Base-by-base conservation (phyloP, 37 sponge, comb jelly and placozoan genomes). In the Axinella damicornis region DNA sequence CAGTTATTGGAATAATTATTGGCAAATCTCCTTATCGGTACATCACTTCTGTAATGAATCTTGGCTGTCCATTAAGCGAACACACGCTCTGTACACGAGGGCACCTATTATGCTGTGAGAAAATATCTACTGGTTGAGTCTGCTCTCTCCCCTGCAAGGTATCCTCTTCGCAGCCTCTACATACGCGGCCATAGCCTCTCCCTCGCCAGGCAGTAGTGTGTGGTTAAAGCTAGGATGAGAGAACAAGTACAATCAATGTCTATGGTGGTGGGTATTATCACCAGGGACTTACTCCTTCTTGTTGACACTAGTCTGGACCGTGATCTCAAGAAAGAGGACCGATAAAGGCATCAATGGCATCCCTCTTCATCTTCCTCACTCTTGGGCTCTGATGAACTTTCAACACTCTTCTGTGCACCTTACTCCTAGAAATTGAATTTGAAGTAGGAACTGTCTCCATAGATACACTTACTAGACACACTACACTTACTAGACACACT, bases 141-240 rank as follows among this genome's bases (percentile, higher is more conserved):
- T 97, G 39, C 96, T 99, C 91, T 99, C 99, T 53, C 99, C 99
- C 71, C 99, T 69, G 21, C 99, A 85, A 22, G 99, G 99, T 32
- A 99, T 99, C 17, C 99, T 74, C 83, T 99, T 93, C 5, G 97
- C 99, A 14, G 86, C 95, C 53, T 88, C 86, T 28, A 99, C 99
- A 57, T 82, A 99, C 58, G 97, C 92, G 21, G 99, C 99, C 99
- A 99, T 99, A 16, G 99, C 99, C 54, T 94, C 99, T 57, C 99
- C 99, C 68, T 99, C 99, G 37, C 99, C 99, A 18, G 97, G 99
- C 53, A 99, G 75, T 66, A 99, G 93, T 1, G 95, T 93, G 32
- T 77, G 76, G 34, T 97, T 97, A 83, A 82, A 99, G 56, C 93
- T 92, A 57, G 35, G n/a, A 46, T 46, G 46, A 46, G 46, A 46